Conservation (phyloP, 2,113 vertebrate genomes). For the Okapia johnstoni region DNA sequence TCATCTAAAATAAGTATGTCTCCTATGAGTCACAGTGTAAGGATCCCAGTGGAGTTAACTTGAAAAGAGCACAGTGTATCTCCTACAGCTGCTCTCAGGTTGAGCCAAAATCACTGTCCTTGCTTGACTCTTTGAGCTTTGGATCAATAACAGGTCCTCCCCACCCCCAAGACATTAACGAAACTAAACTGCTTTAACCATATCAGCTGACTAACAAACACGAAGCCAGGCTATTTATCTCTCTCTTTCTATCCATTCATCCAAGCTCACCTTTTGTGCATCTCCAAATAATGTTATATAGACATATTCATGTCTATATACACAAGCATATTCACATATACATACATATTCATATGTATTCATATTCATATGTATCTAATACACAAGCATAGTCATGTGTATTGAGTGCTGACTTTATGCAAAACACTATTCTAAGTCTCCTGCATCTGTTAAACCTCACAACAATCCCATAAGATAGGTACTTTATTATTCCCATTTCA, state of each 20-base stretch:
- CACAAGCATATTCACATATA: too few relatives aligned
- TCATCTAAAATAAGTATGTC: background rate
- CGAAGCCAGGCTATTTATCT: background rate
- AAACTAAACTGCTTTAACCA: background rate
- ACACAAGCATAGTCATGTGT: background rate
- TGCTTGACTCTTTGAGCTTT: constrained; percentile 16
- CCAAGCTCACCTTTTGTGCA: background rate
- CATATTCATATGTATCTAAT: too few relatives aligned
- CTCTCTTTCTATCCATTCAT: background rate
- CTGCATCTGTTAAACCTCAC: background rate
- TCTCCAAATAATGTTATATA: background rate
- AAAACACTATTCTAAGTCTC: background rate
- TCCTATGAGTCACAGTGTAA: constrained; percentile 38
- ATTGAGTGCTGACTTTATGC: background rate
- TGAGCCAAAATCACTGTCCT: constrained; percentile 45
- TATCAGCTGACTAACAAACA: background rate
- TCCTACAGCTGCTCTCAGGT: background rate
- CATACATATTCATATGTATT: too few relatives aligned
- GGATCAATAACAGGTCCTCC: constrained; percentile 37
- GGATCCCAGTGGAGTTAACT: background rate
- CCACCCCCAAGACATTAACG: background rate
- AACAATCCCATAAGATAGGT: background rate
- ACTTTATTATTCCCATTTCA: background rate
- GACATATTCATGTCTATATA: background rate
- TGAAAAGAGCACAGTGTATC: constrained; percentile 17